Evolutionary conservation across 1,140 invertebrate genomes (phyloP), one percentile per base, ranked within the genome.

Genomic region (Drosophila prosaltans): DNA sequence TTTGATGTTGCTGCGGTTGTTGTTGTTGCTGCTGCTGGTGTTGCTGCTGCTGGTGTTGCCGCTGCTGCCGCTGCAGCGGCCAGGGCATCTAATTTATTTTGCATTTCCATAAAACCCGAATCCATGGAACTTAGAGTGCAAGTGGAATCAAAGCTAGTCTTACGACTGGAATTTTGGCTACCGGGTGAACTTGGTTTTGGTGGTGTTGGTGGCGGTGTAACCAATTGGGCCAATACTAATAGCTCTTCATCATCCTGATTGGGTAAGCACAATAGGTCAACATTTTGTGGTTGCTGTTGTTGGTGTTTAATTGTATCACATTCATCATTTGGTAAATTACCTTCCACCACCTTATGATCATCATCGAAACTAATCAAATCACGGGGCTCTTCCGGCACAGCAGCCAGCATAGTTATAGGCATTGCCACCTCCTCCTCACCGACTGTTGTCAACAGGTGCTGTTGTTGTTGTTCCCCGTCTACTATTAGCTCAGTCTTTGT

Each of bases 41-140:
- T 41, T 1, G 45, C 48, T 3, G 76, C 36, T 16, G 61, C 30
- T 10, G 59, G 30, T 11, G 41, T 41, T 1, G 45, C 48, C 3
- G 76, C 36, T 16, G 61, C 66, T 0, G 70, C 76, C 2, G 74
- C 72, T n/a, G 78, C 78, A 6, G 81, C 82, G 2, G 84, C 84
- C 11, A 89, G n/a, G 0, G 84, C 85, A 45, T 92, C 91, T 43
- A 91, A 55, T 60, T 91, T 91, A 61, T 89, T 80, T 64, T 92
- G 92, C 91, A 92, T 92, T 60, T 92, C 92, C 69, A 92, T 92
- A 39, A 92, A 92, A 5, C 92, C 92, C 40, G 92, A 92, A 84
- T 92, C 92, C 91, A 92, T 91, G 45, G 91, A 92, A 59, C 91
- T 92, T 21, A 92, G 78, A 2, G 92, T 92, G 71, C 92, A 92